Evolutionary conservation across 2,113 vertebrate species (phyloP), one percentile per base, ranked within the genome.

Genomic region (Steatornis caripensis): DNA sequence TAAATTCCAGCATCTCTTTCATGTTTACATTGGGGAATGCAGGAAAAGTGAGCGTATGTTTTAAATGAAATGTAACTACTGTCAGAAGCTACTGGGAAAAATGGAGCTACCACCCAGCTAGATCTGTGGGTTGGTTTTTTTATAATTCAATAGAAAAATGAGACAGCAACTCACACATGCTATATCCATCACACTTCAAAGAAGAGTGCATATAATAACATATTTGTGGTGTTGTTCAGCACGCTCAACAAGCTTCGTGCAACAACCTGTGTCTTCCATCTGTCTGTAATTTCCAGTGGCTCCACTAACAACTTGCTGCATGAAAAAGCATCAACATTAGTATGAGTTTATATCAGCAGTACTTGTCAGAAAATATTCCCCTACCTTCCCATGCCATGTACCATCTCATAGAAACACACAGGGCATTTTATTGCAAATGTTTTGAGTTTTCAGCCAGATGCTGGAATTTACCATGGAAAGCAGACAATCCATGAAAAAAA

Each of bases 61-160:
- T 96, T 69, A 96, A 97, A 97, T 91, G 93, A 97, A 97, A 90
- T 95, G 69, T 80, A 92, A 84, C 65, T 95, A 95, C 84, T 95
- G 90, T 91, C 70, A 96, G 84, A 96, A 97, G 89, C 74, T 82
- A 96, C 66, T 84, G 78, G 83, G 85, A 91, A 95, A 97, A 94
- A 95, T 72, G 57, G 92, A 87, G 49, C 89, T 79, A 77, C 95
- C 84, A 95, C 86, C 82, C 83, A 97, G 72, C n/a, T 76, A 94
- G 93, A 96, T 90, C 62, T 94, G 81, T 66, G 86, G 74, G 54
- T 60, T 83, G 3, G 16, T 87, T 81, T 80, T 74, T 90, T 60
- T 74, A 91, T 92, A 96, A 97, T 96, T 96, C 72, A 92, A 51
- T 92, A 89, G 91, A 79, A 96, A 97, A 96, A 91, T 84, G 94